Conservation (phyloP, 2,888 invertebrate species). For the Dusona sp. region DNA sequence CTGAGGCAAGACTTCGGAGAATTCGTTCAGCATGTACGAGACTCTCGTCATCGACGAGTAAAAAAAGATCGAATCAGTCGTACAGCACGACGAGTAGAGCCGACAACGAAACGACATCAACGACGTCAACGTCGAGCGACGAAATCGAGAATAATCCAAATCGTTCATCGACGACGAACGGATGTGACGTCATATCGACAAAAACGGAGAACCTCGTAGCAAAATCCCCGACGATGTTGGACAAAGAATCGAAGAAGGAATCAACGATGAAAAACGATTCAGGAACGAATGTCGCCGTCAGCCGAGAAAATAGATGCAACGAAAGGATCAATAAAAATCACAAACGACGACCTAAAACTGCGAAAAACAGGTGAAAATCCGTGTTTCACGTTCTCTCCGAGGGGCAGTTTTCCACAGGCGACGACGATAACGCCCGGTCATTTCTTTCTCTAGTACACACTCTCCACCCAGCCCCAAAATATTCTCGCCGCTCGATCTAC, state of each 20-base stretch:
- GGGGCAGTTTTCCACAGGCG: constrained; percentile 66
- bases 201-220: constrained; percentile 38
- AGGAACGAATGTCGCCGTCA: constrained; percentile 33
- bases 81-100: constrained; percentile 58
- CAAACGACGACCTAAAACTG: constrained; percentile 81
- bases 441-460: constrained; percentile 63
- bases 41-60: constrained; percentile 65
- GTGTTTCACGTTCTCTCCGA: constrained; percentile 29
- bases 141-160: constrained; percentile 76
- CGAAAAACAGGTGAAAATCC: constrained; percentile 81
- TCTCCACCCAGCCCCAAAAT: constrained; percentile 31
- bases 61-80: constrained; percentile 32
- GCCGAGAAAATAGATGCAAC: constrained; percentile 64
- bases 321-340: constrained; percentile 74
- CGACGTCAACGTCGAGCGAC: constrained; percentile 72
- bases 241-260: constrained; percentile 51
- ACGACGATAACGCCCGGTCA: constrained; percentile 70
- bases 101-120: constrained; percentile 67
- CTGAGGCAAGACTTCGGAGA: constrained; percentile 82
- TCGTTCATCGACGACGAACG: constrained; percentile 73
- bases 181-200: constrained; percentile 43
- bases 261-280: constrained; percentile 53
- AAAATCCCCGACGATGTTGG: constrained; percentile 33
- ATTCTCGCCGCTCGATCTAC: not conserved
- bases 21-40: constrained; percentile 83